Evolutionary conservation across 2,113 vertebrate species (phyloP).

Genomic region (Phrynosoma platyrhinos): DNA sequence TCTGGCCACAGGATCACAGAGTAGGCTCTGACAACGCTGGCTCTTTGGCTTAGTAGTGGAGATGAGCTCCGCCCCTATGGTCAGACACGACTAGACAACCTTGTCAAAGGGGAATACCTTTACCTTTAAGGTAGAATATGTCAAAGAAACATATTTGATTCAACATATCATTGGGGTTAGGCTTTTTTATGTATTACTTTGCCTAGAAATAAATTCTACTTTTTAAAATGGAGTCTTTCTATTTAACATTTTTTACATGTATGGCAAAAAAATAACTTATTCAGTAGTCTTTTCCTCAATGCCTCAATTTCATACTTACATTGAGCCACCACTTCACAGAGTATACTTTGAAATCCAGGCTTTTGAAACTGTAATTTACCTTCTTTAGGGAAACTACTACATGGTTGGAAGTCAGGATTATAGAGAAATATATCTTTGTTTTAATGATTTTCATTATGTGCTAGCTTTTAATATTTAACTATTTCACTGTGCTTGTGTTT

Average conservation of each 20-base stretch:
- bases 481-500: background rate
- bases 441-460: background rate
- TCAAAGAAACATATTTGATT: slow-evolving; percentile 13
- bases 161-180: background rate
- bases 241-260: background rate
- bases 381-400: background rate
- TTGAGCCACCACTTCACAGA: background rate
- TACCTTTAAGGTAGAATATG: background rate
- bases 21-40: too few relatives aligned
- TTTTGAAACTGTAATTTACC: background rate
- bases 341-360: background rate
- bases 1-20: too few relatives aligned
- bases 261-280: background rate
- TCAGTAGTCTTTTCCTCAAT: background rate
- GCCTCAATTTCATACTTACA: background rate
- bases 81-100: too few relatives aligned
- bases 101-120: too few relatives aligned
- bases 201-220: background rate
- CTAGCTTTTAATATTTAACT: background rate
- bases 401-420: background rate
- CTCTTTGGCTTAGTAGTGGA: too few relatives aligned
- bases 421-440: background rate
- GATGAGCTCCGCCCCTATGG: too few relatives aligned
- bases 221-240: background rate
- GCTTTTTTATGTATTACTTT: background rate